phyloP scores from a whole-genome alignment of 2,888 invertebrate species.

The Xylota sylvarum region DNA sequence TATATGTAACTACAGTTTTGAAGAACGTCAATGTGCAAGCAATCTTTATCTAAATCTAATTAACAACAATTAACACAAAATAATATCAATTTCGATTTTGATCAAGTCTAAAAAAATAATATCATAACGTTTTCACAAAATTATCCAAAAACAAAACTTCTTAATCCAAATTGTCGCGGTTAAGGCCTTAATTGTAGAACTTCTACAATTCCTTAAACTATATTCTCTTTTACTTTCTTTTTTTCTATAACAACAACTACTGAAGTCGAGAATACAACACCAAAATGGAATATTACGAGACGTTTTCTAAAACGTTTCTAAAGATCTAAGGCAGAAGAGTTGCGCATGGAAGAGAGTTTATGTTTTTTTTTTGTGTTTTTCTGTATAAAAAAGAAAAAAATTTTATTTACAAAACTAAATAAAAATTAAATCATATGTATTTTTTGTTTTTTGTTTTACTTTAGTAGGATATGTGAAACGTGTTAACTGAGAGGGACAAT shows the following conservation, averaged over 20 bases:
- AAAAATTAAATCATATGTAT: conserved; percentile 3
- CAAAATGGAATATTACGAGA: conserved; percentile 21
- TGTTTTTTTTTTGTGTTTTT: conserved; percentile 17
- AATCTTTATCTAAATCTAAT: not conserved
- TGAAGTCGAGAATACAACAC: conserved; percentile 27
- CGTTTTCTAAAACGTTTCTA: conserved; percentile 20
- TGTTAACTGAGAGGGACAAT: conserved; percentile 58
- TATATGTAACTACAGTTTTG: too few relatives aligned
- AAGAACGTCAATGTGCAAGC: conserved; percentile 6
- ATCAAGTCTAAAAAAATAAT: conserved; percentile 9
- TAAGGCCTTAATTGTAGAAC: conserved; percentile 24
- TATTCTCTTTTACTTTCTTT: not conserved
- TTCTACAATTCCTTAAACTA: conserved; percentile 18
- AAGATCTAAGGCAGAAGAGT: conserved; percentile 71
- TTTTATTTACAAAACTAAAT: conserved; percentile 67
- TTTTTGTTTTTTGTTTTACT: too few relatives aligned
- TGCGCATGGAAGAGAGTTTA: conserved; percentile 71
- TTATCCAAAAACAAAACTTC: not conserved
- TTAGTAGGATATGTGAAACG: conserved; percentile 72
- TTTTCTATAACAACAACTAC: conserved; percentile 27
- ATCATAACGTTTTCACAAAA: conserved; percentile 17
- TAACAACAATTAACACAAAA: not conserved
- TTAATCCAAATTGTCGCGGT: conserved; percentile 1
- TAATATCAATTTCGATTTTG: not conserved
- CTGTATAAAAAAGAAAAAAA: conserved; percentile 24